Percentiles rank a stretch among this genome's conserved stretches.
Conservation (phyloP, 2,797 vertebrate genomes). For the Spheniscus humboldti region DNA sequence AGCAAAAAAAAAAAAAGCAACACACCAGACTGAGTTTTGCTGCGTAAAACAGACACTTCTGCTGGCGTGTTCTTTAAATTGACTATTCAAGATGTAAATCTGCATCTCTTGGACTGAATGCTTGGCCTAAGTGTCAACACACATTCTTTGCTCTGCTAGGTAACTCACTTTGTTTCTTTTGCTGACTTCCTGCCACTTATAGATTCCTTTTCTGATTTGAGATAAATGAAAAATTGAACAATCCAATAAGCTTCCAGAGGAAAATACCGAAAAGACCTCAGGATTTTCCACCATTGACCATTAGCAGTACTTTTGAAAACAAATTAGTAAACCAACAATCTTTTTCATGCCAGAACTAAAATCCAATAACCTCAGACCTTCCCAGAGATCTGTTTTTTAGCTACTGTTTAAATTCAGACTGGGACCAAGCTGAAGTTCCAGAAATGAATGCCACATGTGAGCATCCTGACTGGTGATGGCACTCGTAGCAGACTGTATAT, state of each 20-base stretch:
- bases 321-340: background rate
- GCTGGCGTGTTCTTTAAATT: background rate
- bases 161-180: background rate
- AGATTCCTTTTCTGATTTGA: background rate
- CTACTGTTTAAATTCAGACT: background rate
- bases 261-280: background rate
- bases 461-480: rapidly evolving
- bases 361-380: background rate
- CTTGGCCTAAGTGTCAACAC: background rate
- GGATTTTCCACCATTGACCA: background rate
- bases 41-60: background rate
- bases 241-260: background rate
- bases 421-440: background rate
- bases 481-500: rapidly evolving
- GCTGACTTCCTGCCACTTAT: background rate
- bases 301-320: background rate
- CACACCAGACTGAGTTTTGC: background rate
- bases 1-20: background rate
- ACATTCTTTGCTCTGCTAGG: background rate
- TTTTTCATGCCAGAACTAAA: background rate
- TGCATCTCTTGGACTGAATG: background rate
- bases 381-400: background rate
- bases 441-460: background rate
- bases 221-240: background rate
- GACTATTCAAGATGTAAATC: background rate